Evolutionary conservation across 1,140 invertebrate species (phyloP), one percentile per base, ranked within the genome.

Genomic region (Ceratoteleas bidentatus): DNA sequence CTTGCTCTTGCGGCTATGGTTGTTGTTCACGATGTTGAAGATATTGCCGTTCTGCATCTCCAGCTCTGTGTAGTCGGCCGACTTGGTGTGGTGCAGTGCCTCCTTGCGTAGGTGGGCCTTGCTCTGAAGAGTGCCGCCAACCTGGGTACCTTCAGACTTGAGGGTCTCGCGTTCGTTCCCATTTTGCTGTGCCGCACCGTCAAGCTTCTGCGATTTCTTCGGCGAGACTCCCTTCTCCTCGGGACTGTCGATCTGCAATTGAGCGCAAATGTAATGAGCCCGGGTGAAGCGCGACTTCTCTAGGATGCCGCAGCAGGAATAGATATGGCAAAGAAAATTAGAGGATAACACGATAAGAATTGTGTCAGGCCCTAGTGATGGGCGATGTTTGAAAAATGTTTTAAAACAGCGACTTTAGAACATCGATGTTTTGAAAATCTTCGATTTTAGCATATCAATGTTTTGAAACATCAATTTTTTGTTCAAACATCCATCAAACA

Each of bases 121-220:
- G 40, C 86, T 88, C 32, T 88, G 88, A 16, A 96, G 88, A 0
- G 95, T 94, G 2, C 95, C 95, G 15, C 95, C 95, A 0, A 95
- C 95, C 88, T 96, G 96, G 0, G 95, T 96, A 4, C 95, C 95
- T 91, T 96, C 96, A 4, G 95, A 96, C 89, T 96, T 96, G 2
- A 93, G 90, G 24, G 92, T 87, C 68, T 91, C 89, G 40, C 85
- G 81, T 49, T 86, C 89, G 14, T 79, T 85, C 15, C 88, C 89
- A 73, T 93, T 93, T 75, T 93, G 92, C 75, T 93, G 91, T 50
- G 92, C 93, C 73, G 91, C 85, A 72, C 91, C 88, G 69, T 94
- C 93, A 74, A 93, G 93, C 85, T 88, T 93, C 85, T 76, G 78
- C 33, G 78, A 57, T 82, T 88, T 86, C 73, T 87, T 91, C 65